A percentile compares a stretch with the other conserved stretches of the same genome.
Evolutionary conservation across 2,113 vertebrate genomes (phyloP).

Genomic region (Nothoprocta pentlandii): DNA sequence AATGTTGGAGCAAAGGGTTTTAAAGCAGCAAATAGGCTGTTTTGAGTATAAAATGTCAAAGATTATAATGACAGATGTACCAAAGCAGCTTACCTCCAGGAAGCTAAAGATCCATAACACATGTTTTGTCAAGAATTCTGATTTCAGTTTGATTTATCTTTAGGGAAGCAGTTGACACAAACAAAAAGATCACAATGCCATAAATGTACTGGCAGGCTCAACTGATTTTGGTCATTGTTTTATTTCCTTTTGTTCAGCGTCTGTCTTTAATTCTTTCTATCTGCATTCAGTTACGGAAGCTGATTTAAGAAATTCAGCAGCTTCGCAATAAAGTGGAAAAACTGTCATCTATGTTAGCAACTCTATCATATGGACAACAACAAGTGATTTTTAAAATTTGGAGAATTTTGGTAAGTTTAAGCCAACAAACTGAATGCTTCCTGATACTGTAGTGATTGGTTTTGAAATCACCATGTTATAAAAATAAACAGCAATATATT

Average conservation of each 20-base stretch:
- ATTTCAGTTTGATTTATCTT: background rate
- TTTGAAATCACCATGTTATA: background rate
- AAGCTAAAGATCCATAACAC: background rate
- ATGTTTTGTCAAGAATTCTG: background rate
- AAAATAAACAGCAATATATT: background rate
- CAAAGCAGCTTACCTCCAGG: background rate
- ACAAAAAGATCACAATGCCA: background rate
- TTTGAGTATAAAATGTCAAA: background rate
- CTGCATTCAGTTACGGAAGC: background rate
- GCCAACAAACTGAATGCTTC: background rate
- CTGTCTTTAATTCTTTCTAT: background rate
- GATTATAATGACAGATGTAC: background rate
- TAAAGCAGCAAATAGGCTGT: background rate
- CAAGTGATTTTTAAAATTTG: background rate
- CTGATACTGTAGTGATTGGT: background rate
- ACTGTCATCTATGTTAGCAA: background rate
- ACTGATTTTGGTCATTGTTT: background rate
- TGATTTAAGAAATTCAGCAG: background rate
- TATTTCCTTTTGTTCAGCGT: rapidly evolving
- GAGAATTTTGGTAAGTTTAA: background rate
- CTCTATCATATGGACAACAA: background rate
- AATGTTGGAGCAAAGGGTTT: background rate
- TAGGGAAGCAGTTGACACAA: background rate
- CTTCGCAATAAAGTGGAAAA: background rate
- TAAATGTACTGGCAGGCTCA: background rate